A percentile compares a stretch with the other conserved stretches of the same genome.
Conservation (phyloP, 2,888 invertebrate genomes). For the Syrphus vitripennis region DNA sequence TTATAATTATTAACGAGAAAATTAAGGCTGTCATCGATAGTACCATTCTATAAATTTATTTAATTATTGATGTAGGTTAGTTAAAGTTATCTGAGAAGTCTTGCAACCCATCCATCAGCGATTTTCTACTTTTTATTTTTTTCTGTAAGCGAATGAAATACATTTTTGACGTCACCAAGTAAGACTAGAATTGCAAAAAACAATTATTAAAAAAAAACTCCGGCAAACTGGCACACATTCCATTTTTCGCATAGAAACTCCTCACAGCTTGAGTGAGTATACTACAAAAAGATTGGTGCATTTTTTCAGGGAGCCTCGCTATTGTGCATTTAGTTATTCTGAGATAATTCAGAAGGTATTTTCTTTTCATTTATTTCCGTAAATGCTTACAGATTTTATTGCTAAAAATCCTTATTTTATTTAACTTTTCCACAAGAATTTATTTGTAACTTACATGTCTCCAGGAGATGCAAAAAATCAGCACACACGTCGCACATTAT, state of each 20-base stretch:
- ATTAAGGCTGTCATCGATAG: neutral
- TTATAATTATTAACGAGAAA: neutral
- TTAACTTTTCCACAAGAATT: neutral
- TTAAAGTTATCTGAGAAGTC: neutral
- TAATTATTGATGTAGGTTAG: constrained; percentile 37
- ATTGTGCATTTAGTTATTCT: neutral
- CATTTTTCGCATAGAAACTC: constrained; percentile 19
- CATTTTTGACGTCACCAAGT: constrained; percentile 9
- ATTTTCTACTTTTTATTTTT: neutral
- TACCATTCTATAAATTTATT: neutral
- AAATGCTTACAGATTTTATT: too few species aligned
- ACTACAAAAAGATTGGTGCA: neutral
- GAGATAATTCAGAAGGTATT: neutral
- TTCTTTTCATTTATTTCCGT: neutral
- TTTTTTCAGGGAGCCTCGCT: neutral
- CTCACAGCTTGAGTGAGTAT: constrained; percentile 32
- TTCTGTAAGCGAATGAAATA: neutral
- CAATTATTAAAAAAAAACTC: neutral
- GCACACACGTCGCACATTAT: constrained; percentile 97
- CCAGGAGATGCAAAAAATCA: constrained; percentile 95
- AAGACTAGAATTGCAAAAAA: neutral
- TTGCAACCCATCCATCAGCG: neutral
- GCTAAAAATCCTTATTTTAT: too few species aligned
- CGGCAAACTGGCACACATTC: constrained; percentile 30
- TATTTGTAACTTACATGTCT: constrained; percentile 86